These are phyloP conservation scores for Maccullochella peelii DNA, from an alignment of 2,113 vertebrate species.

Conservation along the genomic window DNA sequence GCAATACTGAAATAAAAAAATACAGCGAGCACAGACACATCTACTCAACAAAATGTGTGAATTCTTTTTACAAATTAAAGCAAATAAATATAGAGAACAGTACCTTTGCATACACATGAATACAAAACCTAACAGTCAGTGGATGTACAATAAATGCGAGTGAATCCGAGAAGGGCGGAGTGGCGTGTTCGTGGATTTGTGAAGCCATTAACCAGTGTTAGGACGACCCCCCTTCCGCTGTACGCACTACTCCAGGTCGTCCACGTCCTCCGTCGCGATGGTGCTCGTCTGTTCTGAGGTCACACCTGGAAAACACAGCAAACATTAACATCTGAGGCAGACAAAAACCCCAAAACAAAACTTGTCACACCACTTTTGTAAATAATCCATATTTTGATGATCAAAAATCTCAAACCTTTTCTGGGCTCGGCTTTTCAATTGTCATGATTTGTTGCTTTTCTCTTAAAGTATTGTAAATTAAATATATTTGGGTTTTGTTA, in stretches of 20 bases:
- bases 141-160: conserved; percentile 66
- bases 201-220: conserved; percentile 42
- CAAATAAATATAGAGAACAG: conserved; percentile 68
- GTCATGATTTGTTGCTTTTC: too few species aligned
- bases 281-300: conserved; percentile 85
- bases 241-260: conserved; percentile 77
- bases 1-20: conserved; percentile 41
- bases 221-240: background rate
- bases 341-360: background rate
- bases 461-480: too few species aligned
- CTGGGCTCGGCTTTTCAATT: too few species aligned
- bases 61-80: conserved; percentile 54
- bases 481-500: too few species aligned
- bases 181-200: conserved; percentile 38
- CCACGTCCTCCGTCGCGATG: conserved; percentile 76
- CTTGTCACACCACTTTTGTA: too few species aligned
- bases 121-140: conserved; percentile 77
- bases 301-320: conserved; percentile 71
- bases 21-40: conserved; percentile 57
- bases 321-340: background rate
- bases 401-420: too few species aligned
- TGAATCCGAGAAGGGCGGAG: conserved; percentile 39
- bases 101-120: conserved; percentile 78
- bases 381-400: too few species aligned
- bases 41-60: conserved; percentile 51